Evolutionary conservation across 2,888 invertebrate species (phyloP).

Genomic region (Clepsis dumicolana): DNA sequence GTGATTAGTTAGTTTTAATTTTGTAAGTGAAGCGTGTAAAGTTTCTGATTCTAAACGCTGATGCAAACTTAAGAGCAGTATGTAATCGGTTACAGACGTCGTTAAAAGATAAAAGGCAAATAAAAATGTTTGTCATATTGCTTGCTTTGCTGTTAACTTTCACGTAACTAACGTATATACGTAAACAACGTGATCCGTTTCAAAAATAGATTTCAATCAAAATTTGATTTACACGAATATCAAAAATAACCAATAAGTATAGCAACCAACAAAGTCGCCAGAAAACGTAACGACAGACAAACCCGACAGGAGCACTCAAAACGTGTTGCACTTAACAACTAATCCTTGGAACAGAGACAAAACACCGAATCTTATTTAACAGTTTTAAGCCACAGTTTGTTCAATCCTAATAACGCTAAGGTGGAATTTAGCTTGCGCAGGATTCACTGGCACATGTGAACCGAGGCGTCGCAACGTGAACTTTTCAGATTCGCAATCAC

Average conservation of each 20-base stretch:
- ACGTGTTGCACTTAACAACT: slow-evolving; percentile 58
- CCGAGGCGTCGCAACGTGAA: slow-evolving; percentile 61
- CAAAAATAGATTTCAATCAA: not conserved
- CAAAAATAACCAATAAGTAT: not conserved
- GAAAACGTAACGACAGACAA: slow-evolving; percentile 30
- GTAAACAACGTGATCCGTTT: not conserved
- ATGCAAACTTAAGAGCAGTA: not conserved
- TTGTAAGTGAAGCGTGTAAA: not conserved
- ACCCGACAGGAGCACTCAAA: slow-evolving; percentile 44
- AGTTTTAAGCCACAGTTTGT: slow-evolving; percentile 43
- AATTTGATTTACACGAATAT: too few species aligned
- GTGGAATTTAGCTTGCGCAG: slow-evolving; percentile 46
- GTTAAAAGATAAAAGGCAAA: too few species aligned
- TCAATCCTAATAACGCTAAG: slow-evolving; percentile 43
- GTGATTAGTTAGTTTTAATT: not conserved
- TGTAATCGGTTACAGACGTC: not conserved
- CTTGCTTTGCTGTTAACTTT: too few species aligned
- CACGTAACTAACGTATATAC: too few species aligned
- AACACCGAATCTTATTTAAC: slow-evolving; percentile 37
- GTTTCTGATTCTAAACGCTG: not conserved
- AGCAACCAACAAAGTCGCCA: not conserved
- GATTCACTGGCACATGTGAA: slow-evolving; percentile 56
- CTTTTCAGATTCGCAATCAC: slow-evolving; percentile 80
- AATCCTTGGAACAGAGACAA: slow-evolving; percentile 52
- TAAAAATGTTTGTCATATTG: too few species aligned